phyloP scores from a whole-genome alignment of 2,797 vertebrate genomes.

The Oceanodroma leucorhoa region DNA sequence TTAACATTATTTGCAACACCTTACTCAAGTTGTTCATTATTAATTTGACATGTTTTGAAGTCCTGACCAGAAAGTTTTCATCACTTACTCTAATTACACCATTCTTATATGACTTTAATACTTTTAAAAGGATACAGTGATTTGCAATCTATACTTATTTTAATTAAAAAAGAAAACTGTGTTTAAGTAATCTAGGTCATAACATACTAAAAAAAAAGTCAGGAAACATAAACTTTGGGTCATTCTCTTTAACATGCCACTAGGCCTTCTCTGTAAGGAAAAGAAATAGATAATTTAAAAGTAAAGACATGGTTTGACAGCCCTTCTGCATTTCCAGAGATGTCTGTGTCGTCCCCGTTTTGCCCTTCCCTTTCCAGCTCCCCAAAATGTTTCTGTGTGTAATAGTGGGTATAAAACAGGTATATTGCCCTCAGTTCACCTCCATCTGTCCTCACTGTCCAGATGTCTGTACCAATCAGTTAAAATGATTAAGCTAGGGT shows the following conservation, averaged over 20 bases:
- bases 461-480: neutral
- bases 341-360: neutral
- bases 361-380: neutral
- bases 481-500: neutral
- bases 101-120: slow-evolving; percentile 27
- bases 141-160: slow-evolving; percentile 27
- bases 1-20: slow-evolving; percentile 56
- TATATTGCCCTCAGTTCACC: neutral
- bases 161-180: slow-evolving; percentile 46
- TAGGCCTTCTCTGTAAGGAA: neutral
- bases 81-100: slow-evolving; percentile 33
- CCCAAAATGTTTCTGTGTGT: neutral
- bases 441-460: neutral
- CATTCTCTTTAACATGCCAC: neutral
- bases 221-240: neutral
- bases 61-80: slow-evolving; percentile 32
- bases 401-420: neutral
- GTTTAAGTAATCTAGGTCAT: slow-evolving; percentile 5
- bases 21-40: slow-evolving; percentile 21
- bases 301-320: neutral
- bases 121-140: slow-evolving; percentile 13
- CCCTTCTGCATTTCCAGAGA: neutral
- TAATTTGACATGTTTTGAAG: slow-evolving; percentile 35
- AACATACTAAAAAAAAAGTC: neutral
- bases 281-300: neutral